phyloP scores from a whole-genome alignment of 2,113 vertebrate genomes.

The Perognathus longimembris region DNA sequence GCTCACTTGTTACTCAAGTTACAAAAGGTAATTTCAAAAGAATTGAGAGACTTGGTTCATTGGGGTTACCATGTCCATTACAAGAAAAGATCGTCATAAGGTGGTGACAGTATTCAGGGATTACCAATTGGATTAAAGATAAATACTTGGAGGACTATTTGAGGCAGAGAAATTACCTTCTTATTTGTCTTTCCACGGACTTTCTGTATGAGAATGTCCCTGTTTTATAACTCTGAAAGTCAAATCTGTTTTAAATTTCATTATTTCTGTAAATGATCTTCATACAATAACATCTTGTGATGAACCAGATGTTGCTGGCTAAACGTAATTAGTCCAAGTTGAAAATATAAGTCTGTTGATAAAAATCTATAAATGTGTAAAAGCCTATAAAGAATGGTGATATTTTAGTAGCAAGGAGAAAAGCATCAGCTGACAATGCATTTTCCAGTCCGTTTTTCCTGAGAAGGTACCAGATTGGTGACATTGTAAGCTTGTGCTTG shows the following conservation, averaged over 20 bases:
- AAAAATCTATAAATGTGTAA: slow-evolving; percentile 55
- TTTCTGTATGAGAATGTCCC: slow-evolving; percentile 53
- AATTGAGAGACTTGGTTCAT: slow-evolving; percentile 21
- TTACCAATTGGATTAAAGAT: slow-evolving; percentile 28
- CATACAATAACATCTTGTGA: slow-evolving; percentile 40
- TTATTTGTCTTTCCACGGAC: slow-evolving; percentile 39
- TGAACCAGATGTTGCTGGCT: slow-evolving; percentile 48
- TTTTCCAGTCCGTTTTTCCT: slow-evolving; percentile 66
- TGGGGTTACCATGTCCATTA: background rate
- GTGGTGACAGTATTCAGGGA: background rate
- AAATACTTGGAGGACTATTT: slow-evolving; percentile 50
- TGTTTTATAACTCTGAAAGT: slow-evolving; percentile 54
- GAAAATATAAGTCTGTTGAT: slow-evolving; percentile 53
- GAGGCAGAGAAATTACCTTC: slow-evolving; percentile 37
- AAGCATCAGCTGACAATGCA: slow-evolving; percentile 41
- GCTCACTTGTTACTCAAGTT: background rate
- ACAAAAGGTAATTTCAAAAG: slow-evolving; percentile 46
- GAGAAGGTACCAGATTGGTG: slow-evolving; percentile 41
- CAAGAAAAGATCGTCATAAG: slow-evolving; percentile 37
- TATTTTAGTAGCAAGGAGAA: slow-evolving; percentile 64
- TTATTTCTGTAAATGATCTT: slow-evolving; percentile 62
- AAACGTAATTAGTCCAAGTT: slow-evolving; percentile 44
- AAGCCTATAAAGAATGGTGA: slow-evolving; percentile 49
- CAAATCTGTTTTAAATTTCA: slow-evolving; percentile 50
- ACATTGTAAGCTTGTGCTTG: slow-evolving; percentile 26